Percentiles rank a stretch among this genome's conserved stretches.
Conservation (phyloP, 2,113 vertebrate genomes). For the Podarcis cretensis region DNA sequence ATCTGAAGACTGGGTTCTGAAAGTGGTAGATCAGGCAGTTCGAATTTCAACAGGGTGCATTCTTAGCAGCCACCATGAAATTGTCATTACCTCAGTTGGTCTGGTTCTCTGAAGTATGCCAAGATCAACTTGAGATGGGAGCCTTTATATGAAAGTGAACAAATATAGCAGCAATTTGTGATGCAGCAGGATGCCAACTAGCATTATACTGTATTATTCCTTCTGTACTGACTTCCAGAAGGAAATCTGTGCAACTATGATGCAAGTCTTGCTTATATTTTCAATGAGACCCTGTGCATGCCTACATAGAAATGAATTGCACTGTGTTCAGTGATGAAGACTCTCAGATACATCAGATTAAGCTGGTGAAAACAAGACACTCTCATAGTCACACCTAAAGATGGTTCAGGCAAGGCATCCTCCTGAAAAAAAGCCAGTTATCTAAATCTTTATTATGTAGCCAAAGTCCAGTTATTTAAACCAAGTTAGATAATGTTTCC, state of each 20-base stretch:
- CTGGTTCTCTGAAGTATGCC: slow-evolving; percentile 16
- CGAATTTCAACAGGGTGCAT: slow-evolving; percentile 23
- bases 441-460: background rate
- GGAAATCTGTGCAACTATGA: background rate
- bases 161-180: slow-evolving; percentile 25
- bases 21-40: slow-evolving; percentile 3
- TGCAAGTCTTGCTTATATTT: slow-evolving; percentile 9
- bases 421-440: background rate
- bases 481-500: background rate
- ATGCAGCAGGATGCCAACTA: background rate
- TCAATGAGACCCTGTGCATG: background rate
- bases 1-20: slow-evolving; percentile 1
- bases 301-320: background rate
- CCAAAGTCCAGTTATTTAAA: background rate
- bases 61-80: slow-evolving; percentile 39
- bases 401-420: slow-evolving; percentile 10
- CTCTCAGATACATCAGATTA: background rate
- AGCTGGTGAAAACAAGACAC: background rate
- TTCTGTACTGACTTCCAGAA: slow-evolving; percentile 19
- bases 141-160: slow-evolving; percentile 19
- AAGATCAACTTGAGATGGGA: slow-evolving; percentile 29
- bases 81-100: slow-evolving; percentile 20
- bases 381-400: slow-evolving; percentile 21
- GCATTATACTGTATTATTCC: background rate
- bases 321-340: background rate